Evolutionary conservation across 37 sponge, comb jelly and placozoan species (phyloP), one percentile per base, ranked within the genome.

Genomic region (Amphimedon queenslandica): DNA sequence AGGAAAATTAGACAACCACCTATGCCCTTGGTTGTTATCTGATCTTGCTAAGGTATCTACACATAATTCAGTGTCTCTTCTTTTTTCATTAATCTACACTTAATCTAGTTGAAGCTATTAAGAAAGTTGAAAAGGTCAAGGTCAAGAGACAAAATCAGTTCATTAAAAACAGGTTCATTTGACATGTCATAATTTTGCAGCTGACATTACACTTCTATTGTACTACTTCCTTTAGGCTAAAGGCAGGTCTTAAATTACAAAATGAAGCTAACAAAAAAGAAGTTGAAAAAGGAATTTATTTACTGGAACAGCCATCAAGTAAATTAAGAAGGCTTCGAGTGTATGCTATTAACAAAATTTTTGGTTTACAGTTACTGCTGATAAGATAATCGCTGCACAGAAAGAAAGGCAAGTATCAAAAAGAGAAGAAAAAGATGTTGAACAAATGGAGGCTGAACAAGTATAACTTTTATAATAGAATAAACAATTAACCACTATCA

Each of bases 81-180:
- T 40, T 20, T n/a, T 10, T 36, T 37, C 6, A 4, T 20, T 67
- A 6, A 67, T 34, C 4, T 18, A 25, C 23, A 60, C 21, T 13
- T 60, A n/a, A n/a, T 76, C 25, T 57, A 76, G 90, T 89, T 4
- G 47, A 77, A 27, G 80, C 84, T 57, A 89, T 99, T 63, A 89
- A 87, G 81, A 86, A 89, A 70, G 88, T 99, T 30, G 93, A 93
- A 40, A 75, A 87, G 47, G 90, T 99, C 35, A 89, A 75, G 60
- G 25, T 63, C 28, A 87, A 64, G 66, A 67, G 99, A 75, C 93
- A 95, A 51, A 74, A 80, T 31, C 96, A 88, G 68, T 99, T 93
- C 61, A 90, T 99, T 37, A 92, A 93, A 81, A 88, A 95, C 75
- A 84, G 94, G 94, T 93, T 11, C 2, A 60, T 32, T 1, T 43